phyloP scores from a whole-genome alignment of 2,888 invertebrate species.

The Cantharis rufa region DNA sequence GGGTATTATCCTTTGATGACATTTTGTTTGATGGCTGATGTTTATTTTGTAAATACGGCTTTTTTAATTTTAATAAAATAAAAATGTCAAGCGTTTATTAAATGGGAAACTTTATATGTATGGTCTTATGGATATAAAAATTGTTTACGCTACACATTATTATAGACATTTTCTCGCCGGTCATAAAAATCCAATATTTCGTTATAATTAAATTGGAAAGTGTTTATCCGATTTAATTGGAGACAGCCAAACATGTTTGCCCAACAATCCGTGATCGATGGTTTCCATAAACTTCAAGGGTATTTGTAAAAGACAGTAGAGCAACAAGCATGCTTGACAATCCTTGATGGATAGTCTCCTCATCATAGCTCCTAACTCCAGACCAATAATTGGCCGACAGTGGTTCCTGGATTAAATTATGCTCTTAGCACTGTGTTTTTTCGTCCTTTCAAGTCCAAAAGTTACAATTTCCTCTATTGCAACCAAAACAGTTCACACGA shows the following conservation, averaged over 20 bases:
- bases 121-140: neutral
- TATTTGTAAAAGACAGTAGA: neutral
- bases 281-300: neutral
- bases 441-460: neutral
- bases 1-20: slow-evolving; percentile 5
- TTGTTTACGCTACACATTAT: neutral
- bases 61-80: neutral
- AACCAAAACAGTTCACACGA: too few relatives aligned
- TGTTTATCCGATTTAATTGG: neutral
- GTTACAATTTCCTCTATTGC: neutral
- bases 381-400: neutral
- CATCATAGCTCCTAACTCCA: neutral
- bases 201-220: neutral
- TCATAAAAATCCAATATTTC: neutral
- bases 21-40: slow-evolving; percentile 13
- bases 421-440: neutral
- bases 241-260: neutral
- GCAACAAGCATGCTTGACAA: neutral
- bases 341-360: neutral
- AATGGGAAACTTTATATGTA: neutral
- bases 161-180: neutral
- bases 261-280: neutral
- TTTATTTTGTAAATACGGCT: slow-evolving; percentile 24
- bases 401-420: neutral
- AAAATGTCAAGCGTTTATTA: neutral